Base-by-base conservation (phyloP, 1,140 invertebrate genomes). In the Orussus abietinus region DNA sequence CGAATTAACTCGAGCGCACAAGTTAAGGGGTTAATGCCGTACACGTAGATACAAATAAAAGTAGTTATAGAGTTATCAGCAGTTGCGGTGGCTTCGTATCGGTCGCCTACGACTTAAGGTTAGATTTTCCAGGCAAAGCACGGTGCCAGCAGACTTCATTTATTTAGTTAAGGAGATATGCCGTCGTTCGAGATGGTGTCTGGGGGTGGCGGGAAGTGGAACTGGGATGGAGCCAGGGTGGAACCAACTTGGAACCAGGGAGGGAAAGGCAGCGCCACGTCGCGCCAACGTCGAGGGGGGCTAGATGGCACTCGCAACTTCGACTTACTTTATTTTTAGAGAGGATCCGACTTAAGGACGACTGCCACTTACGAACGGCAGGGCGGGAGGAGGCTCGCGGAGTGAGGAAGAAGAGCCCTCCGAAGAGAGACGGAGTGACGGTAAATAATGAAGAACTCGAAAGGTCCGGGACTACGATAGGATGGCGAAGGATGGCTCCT, bases 361-460 rank as follows among this genome's bases (percentile, higher is more conserved):
- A 51, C 51, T 47, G 47, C 37, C 51, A 47, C 47, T 53, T 50
- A 44, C 35, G 38, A n/a, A n/a, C n/a, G n/a, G n/a, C n/a, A n/a
- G n/a, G n/a, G n/a, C n/a, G n/a, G n/a, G n/a, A n/a, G n/a, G n/a
- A n/a, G n/a, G n/a, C n/a, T n/a, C n/a, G n/a, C n/a, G n/a, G n/a
- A n/a, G n/a, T n/a, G n/a, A n/a, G n/a, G n/a, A n/a, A n/a, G n/a
- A n/a, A n/a, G n/a, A n/a, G n/a, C n/a, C n/a, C n/a, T n/a, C n/a
- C n/a, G n/a, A n/a, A n/a, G n/a, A n/a, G n/a, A n/a, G n/a, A n/a
- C n/a, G n/a, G n/a, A n/a, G n/a, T n/a, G n/a, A n/a, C n/a, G n/a
- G n/a, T n/a, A n/a, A n/a, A n/a, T n/a, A n/a, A n/a, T n/a, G n/a
- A n/a, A n/a, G n/a, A n/a, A n/a, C n/a, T n/a, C n/a, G n/a, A n/a